These are phyloP conservation scores for Lacerta viridis DNA, from an alignment of 2,797 vertebrate species.

Conservation along the genomic window DNA sequence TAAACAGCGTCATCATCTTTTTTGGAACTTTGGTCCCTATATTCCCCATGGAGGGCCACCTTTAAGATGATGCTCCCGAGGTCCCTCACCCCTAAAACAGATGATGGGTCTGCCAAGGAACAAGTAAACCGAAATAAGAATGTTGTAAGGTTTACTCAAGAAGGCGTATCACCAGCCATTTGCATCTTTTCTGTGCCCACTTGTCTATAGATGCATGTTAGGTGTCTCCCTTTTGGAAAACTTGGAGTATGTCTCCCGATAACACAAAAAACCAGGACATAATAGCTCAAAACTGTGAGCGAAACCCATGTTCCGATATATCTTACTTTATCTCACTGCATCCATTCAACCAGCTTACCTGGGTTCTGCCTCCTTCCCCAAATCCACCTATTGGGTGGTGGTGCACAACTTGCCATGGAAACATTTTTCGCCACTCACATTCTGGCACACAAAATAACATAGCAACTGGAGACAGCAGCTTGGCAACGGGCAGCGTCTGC, in stretches of 20 bases:
- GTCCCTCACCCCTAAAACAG: too few relatives aligned
- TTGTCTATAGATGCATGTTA: neutral
- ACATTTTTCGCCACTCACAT: slow-evolving; percentile 11
- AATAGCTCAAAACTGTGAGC: neutral
- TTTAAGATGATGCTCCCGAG: neutral
- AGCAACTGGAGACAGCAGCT: slow-evolving; percentile 31
- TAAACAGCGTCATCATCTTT: too few relatives aligned
- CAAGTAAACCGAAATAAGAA: neutral
- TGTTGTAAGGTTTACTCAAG: neutral
- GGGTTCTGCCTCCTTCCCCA: neutral
- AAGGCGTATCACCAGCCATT: neutral
- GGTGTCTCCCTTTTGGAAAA: neutral
- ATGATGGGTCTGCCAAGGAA: neutral
- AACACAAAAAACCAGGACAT: too few relatives aligned
- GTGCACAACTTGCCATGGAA: slow-evolving; percentile 24
- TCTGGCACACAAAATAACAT: slow-evolving; percentile 35
- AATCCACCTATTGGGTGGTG: neutral
- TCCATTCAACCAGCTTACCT: neutral
- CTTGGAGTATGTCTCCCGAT: neutral
- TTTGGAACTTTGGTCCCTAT: too few relatives aligned
- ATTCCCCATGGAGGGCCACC: too few relatives aligned
- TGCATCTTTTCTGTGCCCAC: neutral
- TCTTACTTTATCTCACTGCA: neutral
- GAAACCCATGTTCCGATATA: neutral
- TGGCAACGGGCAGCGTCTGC: slow-evolving; percentile 8